Conservation (phyloP, 1,140 invertebrate genomes). For the Drosophila nigromelanica region DNA sequence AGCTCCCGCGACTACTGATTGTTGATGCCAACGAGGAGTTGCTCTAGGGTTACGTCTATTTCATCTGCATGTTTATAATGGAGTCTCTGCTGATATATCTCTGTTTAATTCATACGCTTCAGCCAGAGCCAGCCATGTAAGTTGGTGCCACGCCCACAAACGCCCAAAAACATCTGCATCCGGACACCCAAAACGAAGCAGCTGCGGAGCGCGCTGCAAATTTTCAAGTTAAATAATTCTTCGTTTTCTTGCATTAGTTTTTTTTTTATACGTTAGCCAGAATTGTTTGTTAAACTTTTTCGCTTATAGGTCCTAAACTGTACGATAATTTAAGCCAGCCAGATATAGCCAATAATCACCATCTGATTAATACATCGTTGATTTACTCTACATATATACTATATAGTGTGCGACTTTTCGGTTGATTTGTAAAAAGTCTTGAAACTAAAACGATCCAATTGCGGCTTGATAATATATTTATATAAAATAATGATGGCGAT, state of each 20-base stretch:
- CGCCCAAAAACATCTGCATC: not conserved
- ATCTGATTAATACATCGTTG: slow-evolving; percentile 13
- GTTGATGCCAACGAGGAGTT: slow-evolving; percentile 53
- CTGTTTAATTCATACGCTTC: slow-evolving; percentile 37
- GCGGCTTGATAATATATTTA: slow-evolving; percentile 25
- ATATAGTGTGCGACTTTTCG: slow-evolving; percentile 13
- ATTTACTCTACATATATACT: slow-evolving; percentile 20
- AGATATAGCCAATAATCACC: slow-evolving; percentile 35
- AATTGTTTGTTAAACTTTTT: slow-evolving; percentile 67
- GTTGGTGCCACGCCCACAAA: slow-evolving; percentile 2
- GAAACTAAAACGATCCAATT: slow-evolving; percentile 1
- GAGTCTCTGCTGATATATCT: slow-evolving; percentile 57
- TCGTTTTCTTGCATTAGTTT: slow-evolving; percentile 40
- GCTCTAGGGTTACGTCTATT: slow-evolving; percentile 53
- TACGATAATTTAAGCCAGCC: slow-evolving; percentile 59
- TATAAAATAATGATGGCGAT: slow-evolving; percentile 7
- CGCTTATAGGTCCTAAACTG: slow-evolving; percentile 48
- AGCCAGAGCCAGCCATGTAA: slow-evolving; percentile 6
- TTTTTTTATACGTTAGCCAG: slow-evolving; percentile 59
- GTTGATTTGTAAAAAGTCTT: slow-evolving; percentile 43
- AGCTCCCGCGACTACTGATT: slow-evolving; percentile 34
- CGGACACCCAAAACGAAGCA: not conserved
- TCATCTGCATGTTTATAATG: slow-evolving; percentile 41
- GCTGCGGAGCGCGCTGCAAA: slow-evolving; percentile 12
- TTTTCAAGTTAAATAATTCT: slow-evolving; percentile 36